Base-by-base conservation (phyloP, 2,797 vertebrate species). In the Acropternis orthonyx region DNA sequence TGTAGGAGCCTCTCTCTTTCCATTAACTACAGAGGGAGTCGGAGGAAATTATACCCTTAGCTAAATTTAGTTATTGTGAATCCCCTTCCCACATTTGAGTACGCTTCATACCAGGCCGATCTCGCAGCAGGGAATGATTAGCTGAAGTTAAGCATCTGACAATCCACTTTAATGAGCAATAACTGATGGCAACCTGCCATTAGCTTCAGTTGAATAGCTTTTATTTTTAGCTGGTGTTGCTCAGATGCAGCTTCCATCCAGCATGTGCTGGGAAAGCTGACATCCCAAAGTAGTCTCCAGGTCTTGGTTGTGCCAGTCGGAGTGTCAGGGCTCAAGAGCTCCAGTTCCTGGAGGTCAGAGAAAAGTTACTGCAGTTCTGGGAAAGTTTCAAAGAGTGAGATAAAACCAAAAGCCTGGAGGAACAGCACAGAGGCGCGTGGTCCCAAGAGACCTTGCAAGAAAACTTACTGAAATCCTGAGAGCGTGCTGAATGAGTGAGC, bases 171-270 rank as follows among this genome's bases (percentile, higher is more conserved):
- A 96, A 97, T 93, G 88, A 97, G 95, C 88, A 96, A 94, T 95
- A 96, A 96, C 80, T 94, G 28, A 75, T 95, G 96, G 96, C 96
- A 96, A 92, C 77, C 71, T 8, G 95, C 95, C 93, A 96, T 87
- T 85, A 91, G 90, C 48, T 95, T 76, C 93, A 83, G 72, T 67
- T 92, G 93, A 93, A 91, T 77, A 94, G 92, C 61, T 95, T 95
- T 96, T 97, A 97, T 96, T 96, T 97, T 97, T 95, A 96, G 93
- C 71, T 95, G 85, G 95, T 87, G 92, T 87, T 92, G 93, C 94
- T 96, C 96, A 92, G 80, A 95, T 90, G 86, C 87, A 14, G 88
- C 83, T 90, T 90, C 83, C 83, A 88, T 90, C 88, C 94, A 94
- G 61, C 88, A 51, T 54, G 67, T 2, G 28, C 88, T 95, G 93